Base-by-base conservation (phyloP, 2,797 vertebrate species). In the Crocidura indochinensis region DNA sequence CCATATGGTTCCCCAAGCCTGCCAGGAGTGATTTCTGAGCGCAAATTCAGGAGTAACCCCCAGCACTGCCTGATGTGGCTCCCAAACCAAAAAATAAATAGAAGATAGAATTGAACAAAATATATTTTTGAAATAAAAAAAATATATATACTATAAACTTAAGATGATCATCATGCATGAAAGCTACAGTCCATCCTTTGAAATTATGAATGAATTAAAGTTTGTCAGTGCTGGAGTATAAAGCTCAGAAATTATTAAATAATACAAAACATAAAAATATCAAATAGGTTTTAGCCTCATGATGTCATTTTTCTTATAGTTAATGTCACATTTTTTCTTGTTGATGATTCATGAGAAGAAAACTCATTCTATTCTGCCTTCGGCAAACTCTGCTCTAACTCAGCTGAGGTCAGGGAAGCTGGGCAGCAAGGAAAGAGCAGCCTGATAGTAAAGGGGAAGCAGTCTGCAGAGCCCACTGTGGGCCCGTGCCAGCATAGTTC, bases 241-340 rank as follows among this genome's bases (percentile, higher is more conserved):
- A 56, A 49, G 20, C 53, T 91, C 68, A 92, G 86, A 85, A 84
- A 62, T 91, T 44, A 75, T 20, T 78, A 78, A 83, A 71, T 62
- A 87, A 64, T 75, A 49, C n/a, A 7, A n/a, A 47, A 27, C 49
- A 3, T 75, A 51, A 90, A 68, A 84, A 65, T 62, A 72, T 26
- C 71, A 81, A 75, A 10, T 10, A 53, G 38, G 64, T 62, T 67
- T 22, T 26, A 92, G 19, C 11, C 31, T 17, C 60, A 24, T 4
- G 49, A 73, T n/a, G 76, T 19, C 14, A 44, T 31, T 87, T 93
- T 60, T 38, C 6, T 9, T 65, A 60, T 65, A 38, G 73, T 51
- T 56, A 27, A 38, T 67, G 47, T 51, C 53, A 69, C 8, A 2
- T 65, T 49, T 78, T 60, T 93, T 85, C 76, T 76, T 60, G 62